Base-by-base conservation (phyloP, 2,797 vertebrate species). In the Coilia nasus region DNA sequence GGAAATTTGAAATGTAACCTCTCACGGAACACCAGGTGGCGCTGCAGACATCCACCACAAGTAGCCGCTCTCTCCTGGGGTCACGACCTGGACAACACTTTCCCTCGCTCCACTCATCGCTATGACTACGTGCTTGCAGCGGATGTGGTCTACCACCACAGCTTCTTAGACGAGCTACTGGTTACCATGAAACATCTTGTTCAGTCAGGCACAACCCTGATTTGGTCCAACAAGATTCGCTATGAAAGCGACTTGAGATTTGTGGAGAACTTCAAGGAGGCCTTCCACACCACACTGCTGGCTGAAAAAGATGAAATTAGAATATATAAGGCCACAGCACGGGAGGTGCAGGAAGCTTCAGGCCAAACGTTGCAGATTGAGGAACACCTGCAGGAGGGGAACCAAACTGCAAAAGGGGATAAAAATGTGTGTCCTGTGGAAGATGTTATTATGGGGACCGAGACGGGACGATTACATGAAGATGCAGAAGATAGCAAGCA, bases 221-320 rank as follows among this genome's bases (percentile, higher is more conserved):
- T 99, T 60, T 99, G 97, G 98, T 96, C 98, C 85, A 99, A 99
- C 91, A 98, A 97, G 94, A 93, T 98, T 89, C 92, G 98, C 85
- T 95, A 97, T 90, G 95, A 89, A 67, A 89, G 94, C 0, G 98
- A 99, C 88, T 94, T 96, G 0, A 94, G 92, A 7, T 99, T 99
- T 91, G 91, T 94, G 0, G 93, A 96, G 85, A 95, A 94, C 89
- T 94, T 99, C 56, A 89, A 95, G 87, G 90, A 90, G 57, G 67
- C 93, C 21, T 97, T 99, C 89, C 89, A 97, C 10, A 93, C 96
- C 11, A 95, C 93, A 6, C 81, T 97, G 83, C 86, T 99, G 88
- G 92, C 90, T n/a, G 97, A 99, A 87, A 94, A 97, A 71, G 96
- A 95, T 35, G 96, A 96, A 0, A 92, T 97, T 85, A 97, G 96